These are phyloP conservation scores for Ceratosolen solmsi DNA, from an alignment of 1,140 invertebrate genomes.

Conservation along the genomic window DNA sequence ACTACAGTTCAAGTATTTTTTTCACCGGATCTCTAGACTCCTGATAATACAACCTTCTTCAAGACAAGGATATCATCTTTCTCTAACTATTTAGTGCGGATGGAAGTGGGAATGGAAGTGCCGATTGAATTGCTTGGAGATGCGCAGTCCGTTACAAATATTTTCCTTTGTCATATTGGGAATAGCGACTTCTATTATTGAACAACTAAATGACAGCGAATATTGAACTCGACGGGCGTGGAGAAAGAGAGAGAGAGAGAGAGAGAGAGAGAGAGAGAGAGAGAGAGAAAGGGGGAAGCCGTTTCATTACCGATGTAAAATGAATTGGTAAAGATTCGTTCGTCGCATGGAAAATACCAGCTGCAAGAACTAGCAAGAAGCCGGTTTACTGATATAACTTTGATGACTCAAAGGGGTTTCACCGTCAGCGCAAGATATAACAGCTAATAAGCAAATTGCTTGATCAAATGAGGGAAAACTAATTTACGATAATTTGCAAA, in stretches of 20 bases:
- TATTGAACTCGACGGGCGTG: neutral
- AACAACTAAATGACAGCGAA: neutral
- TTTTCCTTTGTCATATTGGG: neutral
- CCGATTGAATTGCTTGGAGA: neutral
- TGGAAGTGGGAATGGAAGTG: too few species aligned
- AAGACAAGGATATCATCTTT: neutral
- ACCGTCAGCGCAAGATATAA: neutral
- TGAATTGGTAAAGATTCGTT: slow-evolving; percentile 37
- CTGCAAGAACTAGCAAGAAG: slow-evolving; percentile 26
- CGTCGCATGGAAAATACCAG: slow-evolving; percentile 8
- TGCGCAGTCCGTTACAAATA: neutral
- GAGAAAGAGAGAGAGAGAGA: neutral
- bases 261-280: neutral
- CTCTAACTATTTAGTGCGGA: slow-evolving; percentile 11
- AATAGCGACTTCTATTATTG: neutral
- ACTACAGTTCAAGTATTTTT: slow-evolving; percentile 18
- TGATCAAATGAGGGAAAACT: slow-evolving; percentile 34
- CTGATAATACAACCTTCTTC: neutral
- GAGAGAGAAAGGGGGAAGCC: neutral
- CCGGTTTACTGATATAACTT: slow-evolving; percentile 17
- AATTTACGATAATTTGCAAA: slow-evolving; percentile 35
- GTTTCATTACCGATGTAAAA: slow-evolving; percentile 26
- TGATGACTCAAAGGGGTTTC: slow-evolving; percentile 38
- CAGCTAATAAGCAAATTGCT: slow-evolving; percentile 39
- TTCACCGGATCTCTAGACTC: neutral